Percentiles rank a stretch among this genome's conserved stretches.
Conservation (phyloP, 2,797 vertebrate species). For the Rhinoraja longicauda region DNA sequence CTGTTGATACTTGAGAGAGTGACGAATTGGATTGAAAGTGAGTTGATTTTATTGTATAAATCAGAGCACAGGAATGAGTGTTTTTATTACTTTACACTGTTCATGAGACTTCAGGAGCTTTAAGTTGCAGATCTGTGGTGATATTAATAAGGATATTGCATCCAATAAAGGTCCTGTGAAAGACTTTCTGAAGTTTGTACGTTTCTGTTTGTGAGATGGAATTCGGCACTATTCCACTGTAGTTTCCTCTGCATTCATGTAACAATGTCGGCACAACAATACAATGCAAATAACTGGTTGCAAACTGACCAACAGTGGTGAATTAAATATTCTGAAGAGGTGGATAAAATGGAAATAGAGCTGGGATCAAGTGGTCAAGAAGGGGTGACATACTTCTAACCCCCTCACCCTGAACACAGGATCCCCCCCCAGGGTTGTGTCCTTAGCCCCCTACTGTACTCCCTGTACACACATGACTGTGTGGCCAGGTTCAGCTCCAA, state of each 20-base stretch:
- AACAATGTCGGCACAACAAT: background rate
- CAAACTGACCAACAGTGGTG: too few species aligned
- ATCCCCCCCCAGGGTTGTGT: too few species aligned
- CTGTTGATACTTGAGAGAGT: background rate
- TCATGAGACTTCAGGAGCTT: constrained; percentile 33
- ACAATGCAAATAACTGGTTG: background rate
- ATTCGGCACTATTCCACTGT: background rate
- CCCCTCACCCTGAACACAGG: too few species aligned
- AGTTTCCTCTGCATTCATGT: background rate
- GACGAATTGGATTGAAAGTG: constrained; percentile 21
- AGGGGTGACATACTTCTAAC: too few species aligned
- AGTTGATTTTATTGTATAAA: constrained; percentile 36
- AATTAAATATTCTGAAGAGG: too few species aligned
- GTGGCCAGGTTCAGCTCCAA: too few species aligned
- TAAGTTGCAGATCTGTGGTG: constrained; percentile 33
- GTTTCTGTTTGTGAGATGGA: background rate
- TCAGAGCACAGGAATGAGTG: constrained; percentile 25
- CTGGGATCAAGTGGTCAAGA: too few species aligned
- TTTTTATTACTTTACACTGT: constrained; percentile 36
- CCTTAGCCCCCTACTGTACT: too few species aligned
- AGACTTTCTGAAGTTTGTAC: constrained; percentile 7
- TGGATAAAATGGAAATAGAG: too few species aligned
- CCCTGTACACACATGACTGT: too few species aligned
- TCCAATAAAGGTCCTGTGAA: constrained; percentile 36
- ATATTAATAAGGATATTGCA: constrained; percentile 16